Conservation (phyloP, 2,888 invertebrate genomes). For the Rhagophthalmus giganteus region DNA sequence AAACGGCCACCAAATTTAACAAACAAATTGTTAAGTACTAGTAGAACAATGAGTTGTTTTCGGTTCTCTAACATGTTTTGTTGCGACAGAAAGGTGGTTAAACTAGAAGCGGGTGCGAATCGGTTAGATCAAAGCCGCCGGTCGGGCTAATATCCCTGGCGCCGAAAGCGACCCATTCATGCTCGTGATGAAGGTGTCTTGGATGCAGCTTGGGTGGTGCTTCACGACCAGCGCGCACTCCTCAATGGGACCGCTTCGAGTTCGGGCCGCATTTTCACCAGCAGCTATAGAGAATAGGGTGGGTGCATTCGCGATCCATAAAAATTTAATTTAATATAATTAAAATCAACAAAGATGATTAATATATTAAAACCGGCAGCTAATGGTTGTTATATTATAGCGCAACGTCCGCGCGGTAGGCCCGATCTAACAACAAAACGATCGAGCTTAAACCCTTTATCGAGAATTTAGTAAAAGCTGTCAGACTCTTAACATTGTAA, state of each 20-base stretch:
- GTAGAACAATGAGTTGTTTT: neutral
- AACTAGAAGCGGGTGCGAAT: conserved; percentile 46
- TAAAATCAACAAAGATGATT: no score
- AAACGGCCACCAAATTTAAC: neutral
- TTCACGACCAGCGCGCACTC: conserved; percentile 37
- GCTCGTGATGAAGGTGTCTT: conserved; percentile 48
- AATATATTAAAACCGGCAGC: no score
- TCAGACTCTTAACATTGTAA: conserved; percentile 21
- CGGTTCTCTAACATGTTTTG: neutral
- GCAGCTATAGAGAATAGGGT: conserved; percentile 9
- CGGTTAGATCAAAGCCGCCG: conserved; percentile 43
- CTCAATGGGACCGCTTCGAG: conserved; percentile 27
- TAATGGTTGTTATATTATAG: no score
- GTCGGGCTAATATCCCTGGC: conserved; percentile 48
- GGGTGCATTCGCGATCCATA: no score
- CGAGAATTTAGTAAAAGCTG: conserved; percentile 15
- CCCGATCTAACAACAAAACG: no score
- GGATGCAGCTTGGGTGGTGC: conserved; percentile 49
- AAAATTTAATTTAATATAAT: no score
- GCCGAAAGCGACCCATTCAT: conserved; percentile 50
- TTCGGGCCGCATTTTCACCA: conserved; percentile 21
- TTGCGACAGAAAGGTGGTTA: conserved; percentile 20
- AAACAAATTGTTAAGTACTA: neutral
- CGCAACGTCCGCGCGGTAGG: no score
- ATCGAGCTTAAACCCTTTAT: conserved; percentile 21